These are phyloP conservation scores for Lomographa bimaculata DNA, from an alignment of 2,888 invertebrate species.

Conservation along the genomic window DNA sequence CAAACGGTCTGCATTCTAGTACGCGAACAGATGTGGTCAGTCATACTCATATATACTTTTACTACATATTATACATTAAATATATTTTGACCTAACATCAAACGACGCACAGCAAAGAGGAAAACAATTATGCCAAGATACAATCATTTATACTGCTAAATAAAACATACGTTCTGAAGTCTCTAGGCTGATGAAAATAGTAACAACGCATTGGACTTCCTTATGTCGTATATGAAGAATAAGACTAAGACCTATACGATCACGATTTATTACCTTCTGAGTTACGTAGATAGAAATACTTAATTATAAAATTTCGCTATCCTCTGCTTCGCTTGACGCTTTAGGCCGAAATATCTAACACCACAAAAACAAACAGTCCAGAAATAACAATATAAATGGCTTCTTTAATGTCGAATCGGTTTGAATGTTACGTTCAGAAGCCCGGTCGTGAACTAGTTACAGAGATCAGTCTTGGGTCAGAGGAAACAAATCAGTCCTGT, in stretches of 20 bases:
- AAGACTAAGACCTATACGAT: too few species aligned
- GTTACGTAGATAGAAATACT: too few species aligned
- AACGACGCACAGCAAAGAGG: conserved; percentile 8
- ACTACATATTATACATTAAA: conserved; percentile 32
- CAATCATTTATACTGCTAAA: too few species aligned
- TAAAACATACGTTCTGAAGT: too few species aligned
- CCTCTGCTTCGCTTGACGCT: conserved; percentile 1
- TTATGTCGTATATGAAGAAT: too few species aligned
- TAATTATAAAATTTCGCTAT: too few species aligned
- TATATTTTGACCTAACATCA: conserved; percentile 17
- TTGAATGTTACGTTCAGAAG: conserved; percentile 43
- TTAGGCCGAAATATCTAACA: conserved; percentile 3
- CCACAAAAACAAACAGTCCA: conserved; percentile 46
- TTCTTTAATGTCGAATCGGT: conserved; percentile 38
- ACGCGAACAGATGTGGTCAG: conserved; percentile 47
- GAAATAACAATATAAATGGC: conserved; percentile 38
- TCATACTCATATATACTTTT: conserved; percentile 39
- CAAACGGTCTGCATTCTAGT: conserved; percentile 44
- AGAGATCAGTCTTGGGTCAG: conserved; percentile 77
- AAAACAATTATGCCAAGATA: background rate
- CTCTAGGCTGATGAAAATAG: too few species aligned
- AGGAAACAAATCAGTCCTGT: conserved; percentile 62
- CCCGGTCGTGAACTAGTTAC: conserved; percentile 59
- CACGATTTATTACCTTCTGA: too few species aligned
- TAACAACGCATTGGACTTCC: too few species aligned